Evolutionary conservation across 2,113 vertebrate genomes (phyloP).

Genomic region (Parus major): DNA sequence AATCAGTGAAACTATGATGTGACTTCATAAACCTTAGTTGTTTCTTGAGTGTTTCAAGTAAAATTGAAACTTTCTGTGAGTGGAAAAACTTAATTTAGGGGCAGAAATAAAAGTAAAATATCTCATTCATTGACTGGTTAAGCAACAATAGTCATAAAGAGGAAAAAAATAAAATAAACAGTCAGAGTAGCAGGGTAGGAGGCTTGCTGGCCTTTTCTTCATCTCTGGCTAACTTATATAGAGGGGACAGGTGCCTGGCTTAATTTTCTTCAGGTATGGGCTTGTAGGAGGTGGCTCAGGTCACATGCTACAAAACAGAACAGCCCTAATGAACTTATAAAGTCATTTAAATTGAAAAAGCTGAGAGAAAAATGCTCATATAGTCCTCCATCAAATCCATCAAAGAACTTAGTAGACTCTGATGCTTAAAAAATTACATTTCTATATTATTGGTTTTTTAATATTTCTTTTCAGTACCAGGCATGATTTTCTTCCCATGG

Average conservation of each 20-base stretch:
- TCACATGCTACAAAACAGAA: background rate
- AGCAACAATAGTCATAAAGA: background rate
- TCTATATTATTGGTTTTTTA: background rate
- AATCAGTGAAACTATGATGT: background rate
- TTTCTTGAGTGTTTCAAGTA: background rate
- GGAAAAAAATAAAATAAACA: background rate
- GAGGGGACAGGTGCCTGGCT: background rate
- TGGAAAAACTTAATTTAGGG: background rate
- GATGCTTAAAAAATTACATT: background rate
- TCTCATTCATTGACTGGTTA: background rate
- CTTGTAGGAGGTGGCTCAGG: background rate
- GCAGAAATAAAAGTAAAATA: background rate
- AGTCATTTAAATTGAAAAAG: background rate
- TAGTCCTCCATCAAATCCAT: background rate
- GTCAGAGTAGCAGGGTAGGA: accelerated
- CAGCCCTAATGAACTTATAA: background rate
- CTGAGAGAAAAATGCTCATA: background rate
- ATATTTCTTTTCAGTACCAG: background rate
- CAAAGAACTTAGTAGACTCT: background rate
- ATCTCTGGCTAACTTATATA: background rate
- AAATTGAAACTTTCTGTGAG: background rate
- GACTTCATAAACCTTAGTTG: background rate
- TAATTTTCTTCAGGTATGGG: background rate
- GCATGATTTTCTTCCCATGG: background rate
- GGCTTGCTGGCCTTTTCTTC: background rate